A percentile compares a stretch with the other conserved stretches of the same genome.
These are phyloP conservation scores for Salticus scenicus DNA, from an alignment of 2,888 invertebrate genomes.

Conservation along the genomic window DNA sequence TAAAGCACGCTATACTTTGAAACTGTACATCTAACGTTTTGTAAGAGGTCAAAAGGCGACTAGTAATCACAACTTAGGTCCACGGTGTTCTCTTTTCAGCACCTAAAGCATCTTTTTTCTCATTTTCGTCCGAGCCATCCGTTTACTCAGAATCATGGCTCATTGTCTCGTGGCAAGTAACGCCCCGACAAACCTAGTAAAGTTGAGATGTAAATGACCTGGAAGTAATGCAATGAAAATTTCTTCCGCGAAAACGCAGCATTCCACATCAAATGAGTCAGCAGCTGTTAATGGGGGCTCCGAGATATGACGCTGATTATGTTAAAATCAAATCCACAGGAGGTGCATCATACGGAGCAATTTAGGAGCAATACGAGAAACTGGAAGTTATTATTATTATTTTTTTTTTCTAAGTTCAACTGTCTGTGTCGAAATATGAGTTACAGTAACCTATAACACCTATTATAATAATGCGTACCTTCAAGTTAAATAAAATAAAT, in stretches of 20 bases:
- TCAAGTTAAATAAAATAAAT: no score
- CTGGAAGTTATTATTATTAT: neutral
- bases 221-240: slow-evolving; percentile 3
- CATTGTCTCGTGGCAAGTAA: slow-evolving; percentile 2
- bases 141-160: neutral
- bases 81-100: no score
- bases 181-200: neutral
- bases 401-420: no score
- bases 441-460: no score
- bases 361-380: neutral
- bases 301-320: neutral
- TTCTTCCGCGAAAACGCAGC: slow-evolving; percentile 22
- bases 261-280: slow-evolving; percentile 24
- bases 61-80: no score
- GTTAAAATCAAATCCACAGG: neutral
- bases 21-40: no score
- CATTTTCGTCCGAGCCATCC: neutral
- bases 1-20: no score
- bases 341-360: neutral
- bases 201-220: slow-evolving; percentile 8
- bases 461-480: no score
- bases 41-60: no score
- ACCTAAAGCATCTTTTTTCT: neutral
- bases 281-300: slow-evolving; percentile 9
- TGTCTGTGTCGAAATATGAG: no score